Percentiles rank a stretch among this genome's conserved stretches.
Evolutionary conservation across 2,797 vertebrate species (phyloP).

Genomic region (Discoglossus pictus): DNA sequence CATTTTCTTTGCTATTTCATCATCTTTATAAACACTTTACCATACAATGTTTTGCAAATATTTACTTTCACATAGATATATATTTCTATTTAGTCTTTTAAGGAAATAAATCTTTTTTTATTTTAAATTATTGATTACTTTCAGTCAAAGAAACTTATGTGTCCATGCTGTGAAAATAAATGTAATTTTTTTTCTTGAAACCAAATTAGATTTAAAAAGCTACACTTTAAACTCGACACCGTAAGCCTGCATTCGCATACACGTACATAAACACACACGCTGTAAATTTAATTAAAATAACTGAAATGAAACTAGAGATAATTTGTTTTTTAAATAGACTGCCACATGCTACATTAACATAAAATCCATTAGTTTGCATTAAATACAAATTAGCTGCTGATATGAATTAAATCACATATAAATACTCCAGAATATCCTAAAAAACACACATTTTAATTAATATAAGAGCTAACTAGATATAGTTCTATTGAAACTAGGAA

Average conservation of each 20-base stretch:
- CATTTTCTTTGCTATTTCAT: too few relatives aligned
- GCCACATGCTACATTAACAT: slow-evolving; percentile 82
- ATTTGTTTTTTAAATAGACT: slow-evolving; percentile 82
- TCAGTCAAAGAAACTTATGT: slow-evolving; percentile 30
- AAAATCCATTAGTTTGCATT: slow-evolving; percentile 80
- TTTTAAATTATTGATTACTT: slow-evolving; percentile 26
- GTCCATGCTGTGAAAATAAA: slow-evolving; percentile 46
- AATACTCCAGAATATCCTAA: slow-evolving; percentile 72
- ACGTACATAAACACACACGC: slow-evolving; percentile 55
- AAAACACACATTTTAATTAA: slow-evolving; percentile 73
- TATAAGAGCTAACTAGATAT: slow-evolving; percentile 70
- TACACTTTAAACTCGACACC: slow-evolving; percentile 67
- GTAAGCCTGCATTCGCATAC: slow-evolving; percentile 37
- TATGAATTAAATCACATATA: slow-evolving; percentile 78
- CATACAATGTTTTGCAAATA: too few relatives aligned
- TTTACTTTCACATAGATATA: too few relatives aligned
- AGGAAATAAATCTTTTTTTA: slow-evolving; percentile 14
- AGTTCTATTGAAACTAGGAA: slow-evolving; percentile 71
- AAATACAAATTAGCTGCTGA: slow-evolving; percentile 79
- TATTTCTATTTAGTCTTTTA: too few relatives aligned
- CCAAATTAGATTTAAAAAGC: slow-evolving; percentile 72
- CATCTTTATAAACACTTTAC: too few relatives aligned
- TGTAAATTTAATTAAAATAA: slow-evolving; percentile 83
- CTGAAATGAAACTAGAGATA: slow-evolving; percentile 80
- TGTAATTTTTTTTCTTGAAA: slow-evolving; percentile 63